These are phyloP conservation scores for Macroglossus sobrinus DNA, from an alignment of 2,113 vertebrate genomes.

Conservation along the genomic window DNA sequence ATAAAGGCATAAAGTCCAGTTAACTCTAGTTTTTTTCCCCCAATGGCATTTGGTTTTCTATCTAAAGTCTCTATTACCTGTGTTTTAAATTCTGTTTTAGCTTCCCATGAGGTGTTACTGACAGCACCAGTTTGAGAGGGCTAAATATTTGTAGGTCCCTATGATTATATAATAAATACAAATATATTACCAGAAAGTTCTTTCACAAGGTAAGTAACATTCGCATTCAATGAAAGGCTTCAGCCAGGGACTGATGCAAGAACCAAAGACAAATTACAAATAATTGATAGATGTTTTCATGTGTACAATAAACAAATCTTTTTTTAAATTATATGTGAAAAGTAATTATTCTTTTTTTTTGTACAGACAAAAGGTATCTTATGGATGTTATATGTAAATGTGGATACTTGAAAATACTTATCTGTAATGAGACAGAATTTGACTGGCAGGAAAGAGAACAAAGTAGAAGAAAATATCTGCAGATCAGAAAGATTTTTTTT, in stretches of 20 bases:
- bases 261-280: constrained; percentile 32
- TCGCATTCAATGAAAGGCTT: constrained; percentile 25
- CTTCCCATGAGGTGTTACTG: neutral
- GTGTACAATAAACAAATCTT: constrained; percentile 19
- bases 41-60: neutral
- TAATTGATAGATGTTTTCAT: constrained; percentile 24
- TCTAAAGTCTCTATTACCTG: neutral
- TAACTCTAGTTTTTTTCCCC: neutral
- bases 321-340: constrained; percentile 50
- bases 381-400: constrained; percentile 26
- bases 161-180: neutral
- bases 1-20: neutral
- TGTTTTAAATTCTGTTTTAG: constrained; percentile 44
- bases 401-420: constrained; percentile 33
- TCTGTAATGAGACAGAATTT: constrained; percentile 36
- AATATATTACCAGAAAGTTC: constrained; percentile 38
- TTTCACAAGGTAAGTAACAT: constrained; percentile 22
- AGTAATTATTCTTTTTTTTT: constrained; percentile 24
- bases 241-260: neutral
- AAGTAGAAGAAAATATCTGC: neutral
- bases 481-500: neutral
- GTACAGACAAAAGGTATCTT: constrained; percentile 11
- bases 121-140: constrained; percentile 16
- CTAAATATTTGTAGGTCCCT: neutral
- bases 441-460: constrained; percentile 31